phyloP scores from a whole-genome alignment of 1,140 invertebrate species.

The Drosophila yakuba region DNA sequence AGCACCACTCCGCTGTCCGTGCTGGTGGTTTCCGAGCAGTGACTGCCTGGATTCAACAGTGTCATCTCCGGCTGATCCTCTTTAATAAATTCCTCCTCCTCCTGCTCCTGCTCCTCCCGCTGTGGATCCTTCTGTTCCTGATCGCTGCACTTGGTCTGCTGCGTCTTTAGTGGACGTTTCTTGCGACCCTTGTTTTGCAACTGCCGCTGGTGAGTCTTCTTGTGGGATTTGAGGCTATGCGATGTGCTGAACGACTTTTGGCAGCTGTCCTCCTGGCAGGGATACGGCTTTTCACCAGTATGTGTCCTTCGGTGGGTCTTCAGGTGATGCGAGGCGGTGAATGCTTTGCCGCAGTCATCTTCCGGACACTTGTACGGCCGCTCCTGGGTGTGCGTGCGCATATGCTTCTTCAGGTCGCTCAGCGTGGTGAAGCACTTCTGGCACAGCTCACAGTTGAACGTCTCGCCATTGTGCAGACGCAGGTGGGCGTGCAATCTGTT shows the following conservation, averaged over 20 bases:
- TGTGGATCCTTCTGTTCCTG: conserved; percentile 14
- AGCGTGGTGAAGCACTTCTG: conserved; percentile 96
- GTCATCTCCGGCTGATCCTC: conserved; percentile 41
- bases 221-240: conserved; percentile 92
- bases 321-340: conserved; percentile 96
- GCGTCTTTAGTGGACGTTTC: conserved; percentile 47
- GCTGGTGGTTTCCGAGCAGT: conserved; percentile 60
- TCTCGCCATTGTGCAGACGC: conserved; percentile 96
- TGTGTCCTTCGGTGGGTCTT: conserved; percentile 90
- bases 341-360: conserved; percentile 95
- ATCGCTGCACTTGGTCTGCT: conserved; percentile 13
- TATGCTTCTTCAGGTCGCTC: conserved; percentile 97
- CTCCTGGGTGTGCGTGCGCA: conserved; percentile 95
- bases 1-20: conserved; percentile 64
- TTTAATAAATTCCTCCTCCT: conserved; percentile 1
- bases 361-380: conserved; percentile 94
- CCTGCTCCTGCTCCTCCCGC: conserved; percentile 6
- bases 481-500: conserved; percentile 94
- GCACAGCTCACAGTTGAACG: conserved; percentile 97
- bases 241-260: conserved; percentile 92
- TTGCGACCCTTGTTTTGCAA: conserved; percentile 66
- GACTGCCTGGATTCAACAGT: conserved; percentile 53
- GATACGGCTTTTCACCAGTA: conserved; percentile 90
- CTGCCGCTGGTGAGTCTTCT: conserved; percentile 87
- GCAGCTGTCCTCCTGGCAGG: conserved; percentile 90